Base-by-base conservation (phyloP, 2,113 vertebrate species). In the Emydocephalus ijimae region DNA sequence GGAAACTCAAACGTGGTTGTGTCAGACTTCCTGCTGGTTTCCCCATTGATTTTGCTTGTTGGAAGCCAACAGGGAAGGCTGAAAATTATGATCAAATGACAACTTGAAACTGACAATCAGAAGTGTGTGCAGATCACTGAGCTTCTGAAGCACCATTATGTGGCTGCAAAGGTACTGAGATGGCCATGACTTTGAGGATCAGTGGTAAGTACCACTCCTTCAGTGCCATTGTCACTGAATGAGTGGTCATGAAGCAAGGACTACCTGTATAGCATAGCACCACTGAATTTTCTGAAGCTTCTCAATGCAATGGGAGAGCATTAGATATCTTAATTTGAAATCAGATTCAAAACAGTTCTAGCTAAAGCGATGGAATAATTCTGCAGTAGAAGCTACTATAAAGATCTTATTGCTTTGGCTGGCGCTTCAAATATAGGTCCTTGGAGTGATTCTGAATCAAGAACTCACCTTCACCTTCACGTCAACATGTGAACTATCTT, bases 191-290 rank as follows among this genome's bases (percentile, higher is more conserved):
- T 39, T 21, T 18, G 69, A 39, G n/a, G n/a, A 39, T 34, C 69
- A 20, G n/a, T 81, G 2, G 2, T 39, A 81, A 81, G 15, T 39
- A 81, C n/a, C 69, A 20, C 69, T 81, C 14, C 0, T 34, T 39
- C n/a, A 39, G 15, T 39, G n/a, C 69, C n/a, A 81, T 39, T 20
- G 6, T 20, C 69, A 20, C 69, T 81, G 69, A 39, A 81, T 8
- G 6, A 81, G 69, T 39, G 69, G n/a, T 39, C n/a, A 34, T 39
- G 6, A 81, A 39, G 34, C 5, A 34, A 81, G 34, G 34, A 81
- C 15, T 39, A 81, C n/a, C 69, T 81, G 15, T 81, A 39, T 39
- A 48, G 93, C 87, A 15, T 95, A 97, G 96, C 96, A 97, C 97
- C 96, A 94, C 39, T 93, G 45, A n/a, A 23, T 61, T 88, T 74